These are phyloP conservation scores for Clepsis dumicolana DNA, from an alignment of 2,888 invertebrate species.

Conservation along the genomic window DNA sequence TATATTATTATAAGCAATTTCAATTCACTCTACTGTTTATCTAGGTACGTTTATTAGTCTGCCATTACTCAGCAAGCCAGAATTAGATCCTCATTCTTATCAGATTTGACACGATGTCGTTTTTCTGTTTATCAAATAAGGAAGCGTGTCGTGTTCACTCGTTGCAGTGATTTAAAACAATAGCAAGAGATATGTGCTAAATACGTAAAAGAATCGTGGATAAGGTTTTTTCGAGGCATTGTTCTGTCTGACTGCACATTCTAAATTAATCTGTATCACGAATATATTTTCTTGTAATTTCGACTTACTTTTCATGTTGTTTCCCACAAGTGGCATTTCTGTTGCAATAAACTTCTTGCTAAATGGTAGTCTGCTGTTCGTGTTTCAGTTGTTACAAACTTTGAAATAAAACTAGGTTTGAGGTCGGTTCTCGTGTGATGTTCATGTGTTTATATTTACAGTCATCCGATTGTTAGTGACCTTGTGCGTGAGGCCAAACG, in stretches of 20 bases:
- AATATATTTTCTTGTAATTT: slow-evolving; percentile 22
- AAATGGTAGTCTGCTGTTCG: not conserved
- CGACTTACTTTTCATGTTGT: slow-evolving; percentile 4
- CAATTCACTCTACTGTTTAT: slow-evolving; percentile 8
- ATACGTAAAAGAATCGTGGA: slow-evolving; percentile 27
- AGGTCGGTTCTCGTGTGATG: not conserved
- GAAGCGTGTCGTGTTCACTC: slow-evolving; percentile 20
- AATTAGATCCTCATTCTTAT: slow-evolving; percentile 30
- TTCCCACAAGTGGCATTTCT: slow-evolving; percentile 26
- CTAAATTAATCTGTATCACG: slow-evolving; percentile 1
- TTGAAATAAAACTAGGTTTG: not conserved
- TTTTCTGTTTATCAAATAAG: slow-evolving; percentile 38
- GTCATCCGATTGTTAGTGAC: too few species aligned
- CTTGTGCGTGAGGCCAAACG: too few species aligned
- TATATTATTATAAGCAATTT: too few species aligned
- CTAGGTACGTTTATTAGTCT: not conserved
- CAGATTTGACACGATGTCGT: slow-evolving; percentile 20
- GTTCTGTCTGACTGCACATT: slow-evolving; percentile 7
- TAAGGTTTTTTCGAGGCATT: slow-evolving; percentile 29
- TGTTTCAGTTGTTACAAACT: not conserved
- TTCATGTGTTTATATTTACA: not conserved
- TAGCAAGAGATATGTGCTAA: slow-evolving; percentile 29
- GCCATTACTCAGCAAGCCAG: slow-evolving; percentile 8
- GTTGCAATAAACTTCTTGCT: not conserved
- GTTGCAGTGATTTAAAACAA: slow-evolving; percentile 21